These are phyloP conservation scores for Steinernema carpocapsae DNA, from an alignment of 2,888 invertebrate genomes.

Conservation along the genomic window DNA sequence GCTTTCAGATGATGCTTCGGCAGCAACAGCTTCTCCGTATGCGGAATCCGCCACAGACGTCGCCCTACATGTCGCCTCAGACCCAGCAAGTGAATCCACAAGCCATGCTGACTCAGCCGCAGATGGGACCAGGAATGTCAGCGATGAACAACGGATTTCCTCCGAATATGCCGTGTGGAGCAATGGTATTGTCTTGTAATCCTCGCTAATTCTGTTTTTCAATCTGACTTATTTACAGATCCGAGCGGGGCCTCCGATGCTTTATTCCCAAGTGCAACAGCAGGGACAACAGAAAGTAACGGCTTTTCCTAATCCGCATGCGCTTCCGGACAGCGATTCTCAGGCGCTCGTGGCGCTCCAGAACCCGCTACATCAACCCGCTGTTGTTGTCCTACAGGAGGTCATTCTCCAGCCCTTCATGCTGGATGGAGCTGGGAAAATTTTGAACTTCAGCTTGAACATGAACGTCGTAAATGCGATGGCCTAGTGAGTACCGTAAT, in stretches of 20 bases:
- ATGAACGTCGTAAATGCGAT: no score
- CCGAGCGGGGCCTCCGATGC: conserved; percentile 27
- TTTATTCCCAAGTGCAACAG: conserved; percentile 27
- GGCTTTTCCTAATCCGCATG: conserved; percentile 23
- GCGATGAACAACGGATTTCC: conserved; percentile 15
- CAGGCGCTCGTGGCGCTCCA: neutral
- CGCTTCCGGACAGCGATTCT: neutral
- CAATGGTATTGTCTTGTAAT: neutral
- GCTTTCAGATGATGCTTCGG: conserved; percentile 18
- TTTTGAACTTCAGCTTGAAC: neutral
- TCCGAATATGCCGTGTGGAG: neutral
- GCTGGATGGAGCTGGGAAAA: neutral
- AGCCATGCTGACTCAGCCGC: neutral
- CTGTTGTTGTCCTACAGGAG: neutral
- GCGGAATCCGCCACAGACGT: conserved; percentile 19
- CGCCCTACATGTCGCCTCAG: neutral
- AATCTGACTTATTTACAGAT: conserved; percentile 14
- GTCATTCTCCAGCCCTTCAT: neutral
- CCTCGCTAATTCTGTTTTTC: neutral
- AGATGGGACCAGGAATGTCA: neutral
- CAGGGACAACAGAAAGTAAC: conserved; percentile 27
- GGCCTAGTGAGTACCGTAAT: no score
- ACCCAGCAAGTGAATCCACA: conserved; percentile 11
- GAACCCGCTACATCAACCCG: neutral
- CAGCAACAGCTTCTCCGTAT: conserved; percentile 10